phyloP scores from a whole-genome alignment of 2,113 vertebrate genomes.

The Nematolebias whitei region DNA sequence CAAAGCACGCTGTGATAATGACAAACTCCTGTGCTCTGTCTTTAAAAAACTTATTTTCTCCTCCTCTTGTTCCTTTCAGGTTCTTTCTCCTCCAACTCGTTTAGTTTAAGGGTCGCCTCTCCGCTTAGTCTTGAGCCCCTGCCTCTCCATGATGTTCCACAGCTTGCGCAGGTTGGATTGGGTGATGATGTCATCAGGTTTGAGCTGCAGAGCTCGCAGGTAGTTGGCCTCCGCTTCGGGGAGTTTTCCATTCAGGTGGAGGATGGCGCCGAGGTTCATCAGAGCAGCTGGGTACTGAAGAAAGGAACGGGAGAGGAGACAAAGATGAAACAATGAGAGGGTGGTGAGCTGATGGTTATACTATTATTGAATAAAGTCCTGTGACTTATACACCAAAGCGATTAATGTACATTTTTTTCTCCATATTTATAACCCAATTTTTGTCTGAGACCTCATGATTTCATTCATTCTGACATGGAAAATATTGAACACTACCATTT shows the following conservation, averaged over 20 bases:
- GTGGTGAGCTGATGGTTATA: background rate
- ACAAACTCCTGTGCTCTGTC: background rate
- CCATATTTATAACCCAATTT: no score
- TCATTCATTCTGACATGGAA: no score
- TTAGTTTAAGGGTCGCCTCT: constrained; percentile 23
- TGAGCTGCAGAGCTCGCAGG: constrained; percentile 92
- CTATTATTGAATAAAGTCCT: background rate
- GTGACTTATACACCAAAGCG: no score
- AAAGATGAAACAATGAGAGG: background rate
- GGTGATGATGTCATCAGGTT: constrained; percentile 94
- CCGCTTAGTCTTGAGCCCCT: constrained; percentile 86
- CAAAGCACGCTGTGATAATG: background rate
- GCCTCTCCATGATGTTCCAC: constrained; percentile 99
- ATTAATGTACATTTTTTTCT: no score
- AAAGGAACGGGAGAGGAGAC: background rate
- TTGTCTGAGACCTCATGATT: no score
- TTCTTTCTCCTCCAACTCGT: no score
- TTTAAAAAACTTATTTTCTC: constrained; percentile 2
- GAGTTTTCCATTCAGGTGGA: constrained; percentile 95
- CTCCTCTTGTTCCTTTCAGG: background rate
- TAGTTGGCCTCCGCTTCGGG: constrained; percentile 94
- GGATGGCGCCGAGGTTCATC: constrained; percentile 98
- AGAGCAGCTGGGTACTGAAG: constrained; percentile 92
- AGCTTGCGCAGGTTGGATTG: constrained; percentile 97
- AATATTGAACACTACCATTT: no score